phyloP scores from a whole-genome alignment of 2,888 invertebrate species.

The Rhimphoctona megacephalus region DNA sequence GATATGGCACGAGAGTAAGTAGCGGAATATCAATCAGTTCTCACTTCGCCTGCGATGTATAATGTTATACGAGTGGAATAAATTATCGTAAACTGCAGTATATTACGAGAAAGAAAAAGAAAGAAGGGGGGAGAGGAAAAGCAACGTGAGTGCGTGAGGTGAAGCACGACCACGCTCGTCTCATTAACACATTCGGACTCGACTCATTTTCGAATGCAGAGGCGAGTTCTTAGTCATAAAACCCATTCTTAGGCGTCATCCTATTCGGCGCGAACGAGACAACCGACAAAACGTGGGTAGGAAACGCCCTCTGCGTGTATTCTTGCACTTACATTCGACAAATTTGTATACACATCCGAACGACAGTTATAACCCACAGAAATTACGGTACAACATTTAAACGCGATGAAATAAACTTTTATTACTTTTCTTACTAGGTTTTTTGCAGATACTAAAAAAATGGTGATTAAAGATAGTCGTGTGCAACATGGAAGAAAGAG shows the following conservation, averaged over 20 bases:
- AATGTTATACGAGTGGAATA: conserved; percentile 57
- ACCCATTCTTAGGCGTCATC: conserved; percentile 60
- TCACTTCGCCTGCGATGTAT: conserved; percentile 44
- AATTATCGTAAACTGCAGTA: conserved; percentile 62
- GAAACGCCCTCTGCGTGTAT: conserved; percentile 25
- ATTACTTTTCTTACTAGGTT: background rate
- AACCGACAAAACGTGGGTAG: conserved; percentile 54
- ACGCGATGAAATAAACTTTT: background rate
- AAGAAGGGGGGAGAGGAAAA: background rate
- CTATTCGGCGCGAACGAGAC: conserved; percentile 43
- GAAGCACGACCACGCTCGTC: conserved; percentile 28
- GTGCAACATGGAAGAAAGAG: background rate
- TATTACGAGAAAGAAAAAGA: background rate
- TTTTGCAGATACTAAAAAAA: background rate
- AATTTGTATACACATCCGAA: conserved; percentile 22
- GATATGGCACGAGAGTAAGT: conserved; percentile 73
- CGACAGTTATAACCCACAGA: conserved; percentile 44
- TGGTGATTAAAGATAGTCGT: background rate
- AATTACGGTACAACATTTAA: background rate
- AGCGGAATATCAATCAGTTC: conserved; percentile 75
- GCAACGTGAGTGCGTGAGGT: conserved; percentile 26
- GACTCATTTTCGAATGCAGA: conserved; percentile 57
- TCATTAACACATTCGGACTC: conserved; percentile 13
- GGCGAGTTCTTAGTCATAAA: conserved; percentile 44
- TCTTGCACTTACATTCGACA: conserved; percentile 42